Evolutionary conservation across 2,797 vertebrate genomes (phyloP), one percentile per base, ranked within the genome.

Genomic region (Lerista edwardsae): DNA sequence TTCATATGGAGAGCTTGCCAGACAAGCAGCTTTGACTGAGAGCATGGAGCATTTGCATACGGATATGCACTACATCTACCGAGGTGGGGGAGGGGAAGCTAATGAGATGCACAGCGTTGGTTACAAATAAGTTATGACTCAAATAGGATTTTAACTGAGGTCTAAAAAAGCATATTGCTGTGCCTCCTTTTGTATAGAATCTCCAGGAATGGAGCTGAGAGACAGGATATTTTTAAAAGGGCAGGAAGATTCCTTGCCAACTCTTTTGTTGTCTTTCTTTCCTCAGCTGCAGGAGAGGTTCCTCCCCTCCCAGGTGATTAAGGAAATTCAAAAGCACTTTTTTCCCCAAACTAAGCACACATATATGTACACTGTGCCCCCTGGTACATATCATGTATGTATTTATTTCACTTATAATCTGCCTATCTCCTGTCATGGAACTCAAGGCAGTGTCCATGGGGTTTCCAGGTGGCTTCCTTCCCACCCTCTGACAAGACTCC

Each of bases 41-140:
- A 69, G 61, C 7, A n/a, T 36, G 0, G 0, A 1, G 15, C 1
- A 75, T 85, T 69, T 78, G 17, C 81, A 68, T 25, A 41, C 62
- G 39, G 86, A 85, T 80, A 80, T 75, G 78, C 82, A 82, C 3
- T 36, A 11, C 36, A 36, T 0, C 0, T 0, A 0, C 0, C 9
- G 27, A 71, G 71, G 61, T 14, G 47, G 31, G 25, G 19, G 11
- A 34, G 34, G 15, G 31, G 41, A 77, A 84, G 80, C 74, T 44
- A 69, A 11, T 41, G 39, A 77, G 75, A 84, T 78, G 25, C 44
- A 1, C 11, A 29, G 59, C 75, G 51, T 67, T 62, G 0, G 0
- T 86, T 31, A 84, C 55, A 79, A n/a, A 79, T 84, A 89, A 80
- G 87, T 74, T 0, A 0, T 44, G 78, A 65, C 57, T 80, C 65